Evolutionary conservation across 2,113 vertebrate genomes (phyloP), one percentile per base, ranked within the genome.

Genomic region (Oplegnathus fasciatus): DNA sequence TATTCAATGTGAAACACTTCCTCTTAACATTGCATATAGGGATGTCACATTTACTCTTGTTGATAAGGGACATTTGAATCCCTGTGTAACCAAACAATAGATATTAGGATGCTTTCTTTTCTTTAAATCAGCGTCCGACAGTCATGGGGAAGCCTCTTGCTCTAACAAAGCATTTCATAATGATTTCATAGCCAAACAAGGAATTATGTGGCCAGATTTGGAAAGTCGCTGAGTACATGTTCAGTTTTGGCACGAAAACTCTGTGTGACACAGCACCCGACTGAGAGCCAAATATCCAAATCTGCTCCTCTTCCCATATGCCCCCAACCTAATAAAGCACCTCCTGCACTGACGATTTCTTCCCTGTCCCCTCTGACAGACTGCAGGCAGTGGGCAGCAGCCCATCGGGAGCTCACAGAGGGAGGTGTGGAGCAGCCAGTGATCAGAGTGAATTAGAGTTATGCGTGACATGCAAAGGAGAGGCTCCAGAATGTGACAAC

Each of bases 391-490:
- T 34, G 75, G 82, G 42, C 82, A 62, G 74, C 58, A 24, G 79
- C 54, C 67, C 54, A 46, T 10, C 1, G 67, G 75, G 70, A 73
- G 82, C 81, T 86, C 85, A 9, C 70, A 13, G 86, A 88, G 90
- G 90, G 86, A 85, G 92, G 88, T 79, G 90, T 32, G 55, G 83
- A 75, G 69, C 82, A 79, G 87, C 74, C 79, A 88, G 77, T 78
- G 85, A 91, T 95, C 93, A 93, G 70, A 93, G 64, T 91, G 91
- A 89, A 92, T 94, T 87, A 93, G 89, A 94, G 93, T 91, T 94
- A 95, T 95, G 93, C 61, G 74, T 91, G 92, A 94, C 92, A 94
- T 90, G 92, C 89, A 90, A 80, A 94, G 93, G 90, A 94, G 91
- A 93, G 93, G 89, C 92, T 90, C 66, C 92, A 94, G 90, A 85